phyloP scores from a whole-genome alignment of 2,797 vertebrate species.

The Gymnodraco acuticeps region DNA sequence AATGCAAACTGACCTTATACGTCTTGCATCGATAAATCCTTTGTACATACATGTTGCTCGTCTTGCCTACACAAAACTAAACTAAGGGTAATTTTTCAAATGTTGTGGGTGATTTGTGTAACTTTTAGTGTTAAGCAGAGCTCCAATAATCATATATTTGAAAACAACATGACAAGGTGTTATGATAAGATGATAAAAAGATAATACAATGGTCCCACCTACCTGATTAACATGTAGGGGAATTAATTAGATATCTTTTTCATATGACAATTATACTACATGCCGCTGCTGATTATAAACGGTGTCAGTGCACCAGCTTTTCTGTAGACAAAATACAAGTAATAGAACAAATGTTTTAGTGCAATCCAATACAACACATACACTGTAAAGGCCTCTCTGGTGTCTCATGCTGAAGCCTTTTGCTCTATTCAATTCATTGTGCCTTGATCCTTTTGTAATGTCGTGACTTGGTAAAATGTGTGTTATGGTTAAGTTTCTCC shows the following conservation, averaged over 20 bases:
- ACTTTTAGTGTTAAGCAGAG: background rate
- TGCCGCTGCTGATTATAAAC: background rate
- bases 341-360: too few relatives aligned
- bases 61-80: background rate
- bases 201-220: background rate
- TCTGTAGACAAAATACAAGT: background rate
- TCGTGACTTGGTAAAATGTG: background rate
- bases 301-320: background rate
- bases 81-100: background rate
- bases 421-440: background rate
- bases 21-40: background rate
- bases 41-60: background rate
- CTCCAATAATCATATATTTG: background rate
- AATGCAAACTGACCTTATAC: background rate
- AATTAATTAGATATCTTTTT: slow-evolving; percentile 9
- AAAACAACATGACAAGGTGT: background rate
- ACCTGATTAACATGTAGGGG: background rate
- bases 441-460: background rate
- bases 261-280: background rate
- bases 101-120: background rate
- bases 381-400: background rate
- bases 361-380: background rate
- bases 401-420: background rate
- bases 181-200: background rate
- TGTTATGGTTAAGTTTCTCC: slow-evolving; percentile 4